Evolutionary conservation across 2,113 vertebrate genomes (phyloP).

Genomic region (Sylvietta virens): DNA sequence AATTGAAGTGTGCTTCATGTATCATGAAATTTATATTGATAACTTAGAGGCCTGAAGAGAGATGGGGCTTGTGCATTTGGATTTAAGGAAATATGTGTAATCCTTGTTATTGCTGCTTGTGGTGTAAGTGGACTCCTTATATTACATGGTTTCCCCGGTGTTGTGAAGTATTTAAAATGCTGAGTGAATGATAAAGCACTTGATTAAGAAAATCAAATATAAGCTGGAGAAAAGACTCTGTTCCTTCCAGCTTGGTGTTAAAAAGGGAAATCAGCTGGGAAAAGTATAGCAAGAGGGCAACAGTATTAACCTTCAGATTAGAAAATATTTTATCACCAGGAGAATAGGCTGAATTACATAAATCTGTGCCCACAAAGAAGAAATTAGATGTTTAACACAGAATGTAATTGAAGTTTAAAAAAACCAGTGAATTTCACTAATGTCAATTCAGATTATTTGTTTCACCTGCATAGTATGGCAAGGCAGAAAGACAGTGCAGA

Average conservation of each 20-base stretch:
- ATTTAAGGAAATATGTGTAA: not conserved
- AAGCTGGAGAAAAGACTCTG: not conserved
- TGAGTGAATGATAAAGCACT: not conserved
- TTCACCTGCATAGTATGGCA: not conserved
- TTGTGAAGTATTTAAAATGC: not conserved
- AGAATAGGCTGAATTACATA: conserved; percentile 36
- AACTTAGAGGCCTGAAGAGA: not conserved
- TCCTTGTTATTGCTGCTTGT: not conserved
- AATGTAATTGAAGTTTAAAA: conserved; percentile 52
- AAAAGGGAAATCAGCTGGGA: conserved; percentile 53
- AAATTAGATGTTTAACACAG: conserved; percentile 56
- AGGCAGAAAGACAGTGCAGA: not conserved
- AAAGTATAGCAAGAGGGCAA: conserved; percentile 9
- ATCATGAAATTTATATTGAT: not conserved
- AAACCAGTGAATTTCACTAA: conserved; percentile 8
- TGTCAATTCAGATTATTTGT: conserved; percentile 13
- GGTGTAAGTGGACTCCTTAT: not conserved
- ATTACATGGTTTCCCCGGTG: not conserved
- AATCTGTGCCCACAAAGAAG: conserved; percentile 40
- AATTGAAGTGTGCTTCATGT: not conserved
- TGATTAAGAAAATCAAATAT: not conserved
- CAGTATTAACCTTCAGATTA: conserved; percentile 64
- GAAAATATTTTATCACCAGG: conserved; percentile 20
- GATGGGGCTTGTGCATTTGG: not conserved
- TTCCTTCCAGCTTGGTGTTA: conserved; percentile 37